Evolutionary conservation across 2,797 vertebrate species (phyloP).

Genomic region (Pangasius mekongensis): DNA sequence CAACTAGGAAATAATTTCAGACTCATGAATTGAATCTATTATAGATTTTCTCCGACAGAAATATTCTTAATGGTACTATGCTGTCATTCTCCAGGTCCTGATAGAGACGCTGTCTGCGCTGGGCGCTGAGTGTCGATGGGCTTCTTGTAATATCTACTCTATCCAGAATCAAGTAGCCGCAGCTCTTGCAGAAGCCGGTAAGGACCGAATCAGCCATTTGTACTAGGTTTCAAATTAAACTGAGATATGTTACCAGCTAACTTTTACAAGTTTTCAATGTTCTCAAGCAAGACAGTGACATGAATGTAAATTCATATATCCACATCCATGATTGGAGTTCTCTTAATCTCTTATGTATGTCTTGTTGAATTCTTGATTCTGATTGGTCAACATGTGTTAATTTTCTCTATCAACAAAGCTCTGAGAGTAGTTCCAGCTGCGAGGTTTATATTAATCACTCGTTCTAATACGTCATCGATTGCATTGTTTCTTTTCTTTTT

Average conservation of each 20-base stretch:
- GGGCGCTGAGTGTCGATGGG: conserved; percentile 92
- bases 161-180: conserved; percentile 92
- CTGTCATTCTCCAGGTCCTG: conserved; percentile 76
- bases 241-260: not conserved
- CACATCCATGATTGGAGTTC: not conserved
- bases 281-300: not conserved
- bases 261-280: no score
- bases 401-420: not conserved
- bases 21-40: not conserved
- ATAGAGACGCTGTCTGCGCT: conserved; percentile 87
- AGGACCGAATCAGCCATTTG: not conserved
- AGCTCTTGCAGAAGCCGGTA: conserved; percentile 90
- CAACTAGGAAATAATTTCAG: not conserved
- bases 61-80: not conserved
- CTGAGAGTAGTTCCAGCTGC: not conserved
- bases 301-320: not conserved
- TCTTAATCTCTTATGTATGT: not conserved
- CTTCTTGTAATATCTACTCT: conserved; percentile 95
- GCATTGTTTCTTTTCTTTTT: no score
- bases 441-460: not conserved
- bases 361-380: not conserved
- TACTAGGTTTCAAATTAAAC: not conserved
- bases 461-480: no score
- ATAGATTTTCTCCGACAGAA: not conserved
- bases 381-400: not conserved